Evolutionary conservation across 2,113 vertebrate species (phyloP).

Genomic region (Prunella fulvescens): DNA sequence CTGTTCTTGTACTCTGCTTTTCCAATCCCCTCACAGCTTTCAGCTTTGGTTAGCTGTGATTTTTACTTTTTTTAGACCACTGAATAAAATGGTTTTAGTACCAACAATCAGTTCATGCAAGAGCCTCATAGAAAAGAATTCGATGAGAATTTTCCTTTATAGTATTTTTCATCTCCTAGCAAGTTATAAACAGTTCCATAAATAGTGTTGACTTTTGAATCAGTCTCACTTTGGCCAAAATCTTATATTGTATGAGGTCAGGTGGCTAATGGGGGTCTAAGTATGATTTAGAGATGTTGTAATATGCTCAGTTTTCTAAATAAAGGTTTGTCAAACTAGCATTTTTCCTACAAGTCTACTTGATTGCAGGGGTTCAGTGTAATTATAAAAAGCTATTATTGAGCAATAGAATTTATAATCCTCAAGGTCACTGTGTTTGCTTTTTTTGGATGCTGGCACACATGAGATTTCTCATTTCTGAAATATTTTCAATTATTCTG

Average conservation of each 20-base stretch:
- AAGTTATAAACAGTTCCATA: neutral
- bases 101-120: neutral
- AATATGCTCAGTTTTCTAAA: neutral
- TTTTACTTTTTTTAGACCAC: neutral
- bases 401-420: constrained; percentile 7
- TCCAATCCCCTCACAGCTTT: neutral
- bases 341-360: constrained; percentile 9
- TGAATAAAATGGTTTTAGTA: neutral
- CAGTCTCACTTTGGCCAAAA: neutral
- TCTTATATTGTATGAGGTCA: neutral
- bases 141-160: neutral
- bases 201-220: constrained; percentile 6
- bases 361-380: constrained; percentile 11
- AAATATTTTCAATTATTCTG: neutral
- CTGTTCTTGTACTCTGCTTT: neutral
- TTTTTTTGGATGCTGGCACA: neutral
- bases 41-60: neutral
- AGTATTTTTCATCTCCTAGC: neutral
- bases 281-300: neutral
- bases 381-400: constrained; percentile 23
- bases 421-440: constrained; percentile 9
- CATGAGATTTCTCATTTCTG: constrained; percentile 14
- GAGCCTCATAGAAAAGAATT: neutral
- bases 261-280: neutral
- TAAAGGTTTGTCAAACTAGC: constrained; percentile 25